These are phyloP conservation scores for Galerucella nymphaeae DNA, from an alignment of 2,888 invertebrate genomes.

Conservation along the genomic window DNA sequence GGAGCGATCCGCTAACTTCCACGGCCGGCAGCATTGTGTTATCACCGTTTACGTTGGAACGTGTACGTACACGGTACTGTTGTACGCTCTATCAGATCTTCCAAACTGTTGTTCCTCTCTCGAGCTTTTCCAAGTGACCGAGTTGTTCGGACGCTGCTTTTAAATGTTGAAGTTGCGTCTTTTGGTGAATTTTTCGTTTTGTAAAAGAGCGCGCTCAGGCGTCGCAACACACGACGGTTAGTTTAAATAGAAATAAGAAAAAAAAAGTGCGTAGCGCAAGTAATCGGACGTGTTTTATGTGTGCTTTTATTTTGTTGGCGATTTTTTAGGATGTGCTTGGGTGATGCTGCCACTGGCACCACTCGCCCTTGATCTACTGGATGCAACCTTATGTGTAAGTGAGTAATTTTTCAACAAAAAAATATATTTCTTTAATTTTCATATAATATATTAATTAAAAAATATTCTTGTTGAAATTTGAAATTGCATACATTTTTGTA, in stretches of 20 bases:
- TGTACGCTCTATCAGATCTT: slow-evolving; percentile 30
- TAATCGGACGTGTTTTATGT: slow-evolving; percentile 35
- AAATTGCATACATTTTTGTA: not conserved
- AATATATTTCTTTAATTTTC: too few species aligned
- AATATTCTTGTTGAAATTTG: not conserved
- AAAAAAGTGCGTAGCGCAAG: slow-evolving; percentile 26
- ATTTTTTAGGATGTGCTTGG: slow-evolving; percentile 63
- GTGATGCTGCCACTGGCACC: slow-evolving; percentile 65
- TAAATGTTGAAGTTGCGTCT: slow-evolving; percentile 34
- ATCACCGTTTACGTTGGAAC: slow-evolving; percentile 41
- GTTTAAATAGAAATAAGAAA: not conserved
- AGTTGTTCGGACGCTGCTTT: slow-evolving; percentile 20
- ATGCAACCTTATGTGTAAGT: slow-evolving; percentile 65
- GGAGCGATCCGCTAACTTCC: slow-evolving; percentile 37
- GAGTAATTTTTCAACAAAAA: slow-evolving; percentile 43
- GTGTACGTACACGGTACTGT: slow-evolving; percentile 27
- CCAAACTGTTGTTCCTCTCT: slow-evolving; percentile 13
- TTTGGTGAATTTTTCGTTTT: slow-evolving; percentile 29
- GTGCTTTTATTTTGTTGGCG: slow-evolving; percentile 39
- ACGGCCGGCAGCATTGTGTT: slow-evolving; percentile 43
- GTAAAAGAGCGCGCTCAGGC: slow-evolving; percentile 26
- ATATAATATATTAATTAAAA: not conserved
- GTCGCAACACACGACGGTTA: slow-evolving; percentile 11
- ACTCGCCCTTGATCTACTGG: slow-evolving; percentile 65
- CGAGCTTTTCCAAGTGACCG: slow-evolving; percentile 34